phyloP scores from a whole-genome alignment of 2,888 invertebrate species.

The Panopea generosa region DNA sequence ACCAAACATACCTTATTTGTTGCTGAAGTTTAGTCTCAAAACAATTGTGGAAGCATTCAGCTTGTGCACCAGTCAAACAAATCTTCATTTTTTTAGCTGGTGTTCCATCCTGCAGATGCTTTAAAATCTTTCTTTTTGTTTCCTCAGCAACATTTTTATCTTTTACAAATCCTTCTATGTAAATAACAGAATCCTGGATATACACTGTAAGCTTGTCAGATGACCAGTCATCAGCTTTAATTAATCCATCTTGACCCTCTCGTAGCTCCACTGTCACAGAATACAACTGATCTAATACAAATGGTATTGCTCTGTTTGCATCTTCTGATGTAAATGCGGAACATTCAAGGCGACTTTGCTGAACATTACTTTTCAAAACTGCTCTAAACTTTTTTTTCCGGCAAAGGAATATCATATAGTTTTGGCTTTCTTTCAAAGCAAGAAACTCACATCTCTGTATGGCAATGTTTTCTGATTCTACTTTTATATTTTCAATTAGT shows the following conservation, averaged over 20 bases:
- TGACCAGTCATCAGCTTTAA: too few species aligned
- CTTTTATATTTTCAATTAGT: not conserved
- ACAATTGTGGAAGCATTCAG: slow-evolving; percentile 20
- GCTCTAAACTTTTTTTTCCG: slow-evolving; percentile 13
- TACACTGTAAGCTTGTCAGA: too few species aligned
- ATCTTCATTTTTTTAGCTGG: slow-evolving; percentile 13
- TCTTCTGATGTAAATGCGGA: slow-evolving; percentile 6
- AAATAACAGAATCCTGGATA: too few species aligned
- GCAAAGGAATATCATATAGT: slow-evolving; percentile 11
- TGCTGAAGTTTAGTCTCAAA: slow-evolving; percentile 4
- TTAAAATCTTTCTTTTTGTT: too few species aligned
- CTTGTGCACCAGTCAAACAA: slow-evolving; percentile 11
- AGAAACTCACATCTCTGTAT: slow-evolving; percentile 9
- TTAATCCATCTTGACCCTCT: too few species aligned
- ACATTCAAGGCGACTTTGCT: not conserved
- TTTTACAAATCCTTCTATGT: too few species aligned
- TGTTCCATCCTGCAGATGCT: too few species aligned
- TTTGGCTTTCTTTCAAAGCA: slow-evolving; percentile 2
- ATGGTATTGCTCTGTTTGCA: too few species aligned
- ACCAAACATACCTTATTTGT: not conserved
- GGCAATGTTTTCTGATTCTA: not conserved
- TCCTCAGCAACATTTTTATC: too few species aligned
- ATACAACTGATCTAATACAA: too few species aligned
- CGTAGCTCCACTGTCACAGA: too few species aligned
- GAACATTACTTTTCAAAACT: slow-evolving; percentile 9